Evolutionary conservation across 2,888 invertebrate genomes (phyloP).

Genomic region (Cephus pulcher): DNA sequence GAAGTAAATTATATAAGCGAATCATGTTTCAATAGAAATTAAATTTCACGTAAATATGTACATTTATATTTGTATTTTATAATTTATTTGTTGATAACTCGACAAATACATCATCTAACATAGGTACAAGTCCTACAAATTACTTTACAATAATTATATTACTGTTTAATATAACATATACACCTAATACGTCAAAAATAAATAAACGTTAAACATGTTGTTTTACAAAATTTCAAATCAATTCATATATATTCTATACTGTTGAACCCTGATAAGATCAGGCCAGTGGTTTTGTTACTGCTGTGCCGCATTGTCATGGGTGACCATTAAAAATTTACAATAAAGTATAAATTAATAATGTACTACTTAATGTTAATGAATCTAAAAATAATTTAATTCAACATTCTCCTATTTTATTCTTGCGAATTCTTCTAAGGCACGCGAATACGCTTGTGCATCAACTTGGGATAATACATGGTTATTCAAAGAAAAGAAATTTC

Average conservation of each 20-base stretch:
- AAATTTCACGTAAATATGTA: background rate
- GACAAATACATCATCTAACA: background rate
- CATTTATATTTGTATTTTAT: background rate
- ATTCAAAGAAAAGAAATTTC: background rate
- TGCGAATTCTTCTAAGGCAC: background rate
- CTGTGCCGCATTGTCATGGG: background rate
- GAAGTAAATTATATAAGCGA: slow-evolving; percentile 16
- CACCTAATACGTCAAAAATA: background rate
- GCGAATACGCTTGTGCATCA: background rate
- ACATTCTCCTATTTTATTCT: background rate
- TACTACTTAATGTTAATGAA: background rate
- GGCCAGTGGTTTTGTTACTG: background rate
- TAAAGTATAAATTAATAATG: background rate
- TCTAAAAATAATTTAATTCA: background rate
- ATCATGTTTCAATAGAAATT: background rate
- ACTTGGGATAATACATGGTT: background rate
- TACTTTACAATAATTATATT: background rate
- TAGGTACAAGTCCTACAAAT: background rate
- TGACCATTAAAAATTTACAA: background rate
- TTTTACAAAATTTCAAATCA: background rate
- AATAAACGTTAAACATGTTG: background rate
- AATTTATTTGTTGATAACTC: background rate
- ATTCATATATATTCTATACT: background rate
- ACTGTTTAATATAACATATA: background rate
- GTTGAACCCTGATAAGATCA: background rate